Conservation (phyloP, 2,888 invertebrate genomes). For the Hofmannophila pseudospretella region DNA sequence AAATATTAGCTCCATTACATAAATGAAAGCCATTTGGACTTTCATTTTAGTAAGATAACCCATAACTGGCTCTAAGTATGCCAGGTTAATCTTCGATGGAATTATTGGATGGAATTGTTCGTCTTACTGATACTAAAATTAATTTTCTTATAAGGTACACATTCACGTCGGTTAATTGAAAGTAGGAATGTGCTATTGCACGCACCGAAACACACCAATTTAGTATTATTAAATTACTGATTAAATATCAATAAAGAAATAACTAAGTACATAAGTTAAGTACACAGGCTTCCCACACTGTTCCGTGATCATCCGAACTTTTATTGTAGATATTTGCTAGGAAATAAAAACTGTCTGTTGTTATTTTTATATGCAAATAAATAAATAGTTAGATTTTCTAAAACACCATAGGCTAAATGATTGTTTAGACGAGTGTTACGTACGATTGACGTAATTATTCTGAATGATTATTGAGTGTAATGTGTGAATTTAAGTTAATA, state of each 20-base stretch:
- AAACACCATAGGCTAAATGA: conserved; percentile 59
- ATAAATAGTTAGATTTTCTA: conserved; percentile 71
- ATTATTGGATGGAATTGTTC: conserved; percentile 68
- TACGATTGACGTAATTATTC: conserved; percentile 23
- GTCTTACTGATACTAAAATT: conserved; percentile 35
- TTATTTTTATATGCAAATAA: conserved; percentile 76
- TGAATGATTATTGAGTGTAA: conserved; percentile 25
- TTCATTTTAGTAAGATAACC: conserved; percentile 12
- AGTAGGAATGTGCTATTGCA: conserved; percentile 76
- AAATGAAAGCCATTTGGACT: conserved; percentile 21
- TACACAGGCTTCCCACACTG: conserved; percentile 64
- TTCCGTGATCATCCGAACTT: conserved; percentile 56
- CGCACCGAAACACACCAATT: conserved; percentile 71
- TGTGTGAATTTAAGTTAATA: conserved; percentile 3
- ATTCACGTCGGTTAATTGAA: conserved; percentile 48
- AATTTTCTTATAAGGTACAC: conserved; percentile 51
- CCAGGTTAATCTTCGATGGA: conserved; percentile 45
- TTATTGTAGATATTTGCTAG: conserved; percentile 71
- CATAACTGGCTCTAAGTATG: conserved; percentile 20
- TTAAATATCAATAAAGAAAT: conserved; percentile 41
- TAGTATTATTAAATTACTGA: conserved; percentile 46
- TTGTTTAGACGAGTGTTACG: conserved; percentile 33
- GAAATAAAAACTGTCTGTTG: conserved; percentile 63
- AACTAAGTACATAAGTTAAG: conserved; percentile 48
- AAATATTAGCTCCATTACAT: conserved; percentile 26